Evolutionary conservation across 1,140 invertebrate species (phyloP), one percentile per base, ranked within the genome.

Genomic region (Lethocerus indicus): DNA sequence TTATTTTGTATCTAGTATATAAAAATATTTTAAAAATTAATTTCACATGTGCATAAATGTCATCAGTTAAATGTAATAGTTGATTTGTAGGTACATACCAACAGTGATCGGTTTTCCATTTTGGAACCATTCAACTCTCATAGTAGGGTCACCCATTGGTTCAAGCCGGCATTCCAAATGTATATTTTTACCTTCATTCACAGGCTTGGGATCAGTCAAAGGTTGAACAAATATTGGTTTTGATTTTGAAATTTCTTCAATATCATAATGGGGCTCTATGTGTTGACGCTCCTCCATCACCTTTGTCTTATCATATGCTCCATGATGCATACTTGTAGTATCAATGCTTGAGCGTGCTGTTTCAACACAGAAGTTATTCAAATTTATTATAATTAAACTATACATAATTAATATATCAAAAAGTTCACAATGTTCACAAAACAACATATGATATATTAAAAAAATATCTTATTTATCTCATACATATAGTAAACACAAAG

Each of bases 71-170:
- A 21, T 18, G 20, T 4, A 36, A 41, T 21, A 18, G 3, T 41
- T 41, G 39, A 23, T 21, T 3, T 43, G n/a, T 36, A 26, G 18
- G 26, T 36, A 56, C 57, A 61, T 57, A 65, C 85, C 85, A 48
- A 90, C 82, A 7, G 85, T 88, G 0, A 91, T 75, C 9, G 85
- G 78, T 57, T 77, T 75, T 25, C 88, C 90, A 67, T 95, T 93
- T 53, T 87, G 84, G 70, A 84, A 92, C 90, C 90, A 95, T 69
- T 94, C 90, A 3, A 94, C 87, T 59, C 83, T 73, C 85, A 94
- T 90, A 1, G 87, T 89, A n/a, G 88, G 88, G 68, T 94, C 90
- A 23, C 85, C 86, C 79, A 90, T 89, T 1, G 90, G 89, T 64
- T 94, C 90, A 48, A 94, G 65, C 39, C 87, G 74, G 57, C 87